Evolutionary conservation across 2,888 invertebrate genomes (phyloP), one percentile per base, ranked within the genome.

Genomic region (Argynnis bischoffii): DNA sequence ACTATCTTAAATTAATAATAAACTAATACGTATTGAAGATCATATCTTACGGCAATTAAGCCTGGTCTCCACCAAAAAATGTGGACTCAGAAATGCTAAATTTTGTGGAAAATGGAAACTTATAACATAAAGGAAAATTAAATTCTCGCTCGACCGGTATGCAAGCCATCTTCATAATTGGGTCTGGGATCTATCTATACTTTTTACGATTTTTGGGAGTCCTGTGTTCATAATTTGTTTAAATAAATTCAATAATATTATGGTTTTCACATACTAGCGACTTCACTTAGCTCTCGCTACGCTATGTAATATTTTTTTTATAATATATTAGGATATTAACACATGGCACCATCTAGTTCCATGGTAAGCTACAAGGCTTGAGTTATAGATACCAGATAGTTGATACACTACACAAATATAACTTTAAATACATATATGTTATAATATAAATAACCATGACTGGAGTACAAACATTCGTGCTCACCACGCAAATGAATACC

Each of bases 151-250:
- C 48, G 59, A 18, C 47, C 61, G 54, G 59, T 63, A 63, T 59
- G 50, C 50, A 61, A 61, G 47, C 55, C 55, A 59, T 70, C 69
- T 63, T 47, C 56, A 69, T 67, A 60, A 69, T 67, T 64, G 67
- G 55, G 35, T 21, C 66, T 64, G 51, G 64, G 47, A 41, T 64
- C 31, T 59, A 48, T 59, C 16, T 31, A 59, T 59, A 59, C 2
- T 16, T 3, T 41, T 48, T 31, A 31, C 48, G 48, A 31, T 31
- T 16, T 16, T 26, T 48, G 4, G 26, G 21, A 21, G 2, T 48
- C 21, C 5, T 59, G 48, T 59, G 26, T 59, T 48, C 11, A 21
- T 48, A 16, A 59, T 48, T 48, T 48, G 48, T 59, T 41, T 16
- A 18, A 53, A 53, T 11, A 41, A 41, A 41, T 41, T 41, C 11